Conservation (phyloP, 64 coral and sea anemone genomes). For the Porites lutea region DNA sequence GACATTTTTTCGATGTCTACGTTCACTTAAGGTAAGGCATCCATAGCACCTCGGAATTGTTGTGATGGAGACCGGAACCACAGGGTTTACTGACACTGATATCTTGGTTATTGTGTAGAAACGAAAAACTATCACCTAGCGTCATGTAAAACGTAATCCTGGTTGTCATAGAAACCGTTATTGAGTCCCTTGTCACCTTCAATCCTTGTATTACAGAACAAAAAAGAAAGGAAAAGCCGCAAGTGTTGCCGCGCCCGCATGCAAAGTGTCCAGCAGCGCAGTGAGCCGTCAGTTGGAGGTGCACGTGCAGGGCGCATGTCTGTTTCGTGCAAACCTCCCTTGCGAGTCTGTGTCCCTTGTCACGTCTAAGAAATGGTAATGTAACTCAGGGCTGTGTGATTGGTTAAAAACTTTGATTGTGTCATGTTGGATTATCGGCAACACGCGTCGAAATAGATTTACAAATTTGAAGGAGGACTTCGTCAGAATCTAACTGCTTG, state of each 20-base stretch:
- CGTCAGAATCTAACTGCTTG: too few relatives aligned
- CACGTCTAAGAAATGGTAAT: conserved; percentile 90
- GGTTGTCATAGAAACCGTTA: conserved; percentile 1
- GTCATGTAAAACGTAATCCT: neutral
- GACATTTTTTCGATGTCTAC: neutral
- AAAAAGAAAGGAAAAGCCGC: conserved; percentile 70
- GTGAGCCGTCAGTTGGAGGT: conserved; percentile 77
- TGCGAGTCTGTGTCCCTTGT: conserved; percentile 67
- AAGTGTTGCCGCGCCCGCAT: conserved; percentile 53
- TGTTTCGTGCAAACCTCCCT: conserved; percentile 69
- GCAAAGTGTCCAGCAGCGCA: conserved; percentile 79
- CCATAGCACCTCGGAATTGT: neutral
- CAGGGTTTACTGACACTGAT: neutral
- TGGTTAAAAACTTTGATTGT: neutral
- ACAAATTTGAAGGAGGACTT: too few relatives aligned
- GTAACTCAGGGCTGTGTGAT: neutral
- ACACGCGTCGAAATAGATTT: too few relatives aligned
- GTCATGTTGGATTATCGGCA: neutral
- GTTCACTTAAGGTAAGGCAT: neutral
- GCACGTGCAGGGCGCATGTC: conserved; percentile 67
- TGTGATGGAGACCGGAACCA: neutral
- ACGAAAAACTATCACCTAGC: neutral
- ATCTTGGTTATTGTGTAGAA: neutral
- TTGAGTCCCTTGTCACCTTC: conserved; percentile 31
- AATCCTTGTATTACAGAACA: conserved; percentile 61